phyloP scores from a whole-genome alignment of 2,888 invertebrate species.

The Drosophila cracens region DNA sequence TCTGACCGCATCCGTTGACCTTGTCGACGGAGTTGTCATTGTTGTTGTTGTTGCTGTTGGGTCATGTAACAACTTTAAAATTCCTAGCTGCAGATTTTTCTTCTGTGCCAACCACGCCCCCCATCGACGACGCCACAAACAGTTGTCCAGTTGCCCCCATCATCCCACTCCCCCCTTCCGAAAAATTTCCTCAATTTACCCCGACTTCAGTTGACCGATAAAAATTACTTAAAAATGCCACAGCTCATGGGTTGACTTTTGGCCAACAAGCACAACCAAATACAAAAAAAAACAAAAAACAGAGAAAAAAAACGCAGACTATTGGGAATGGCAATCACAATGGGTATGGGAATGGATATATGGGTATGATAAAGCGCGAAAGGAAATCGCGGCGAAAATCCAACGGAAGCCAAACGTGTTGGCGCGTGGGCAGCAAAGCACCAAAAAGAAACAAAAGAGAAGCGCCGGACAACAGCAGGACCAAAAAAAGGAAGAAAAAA shows the following conservation, averaged over 20 bases:
- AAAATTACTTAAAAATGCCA: constrained; percentile 84
- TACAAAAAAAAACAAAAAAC: constrained; percentile 35
- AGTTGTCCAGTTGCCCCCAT: constrained; percentile 24
- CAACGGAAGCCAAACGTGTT: constrained; percentile 73
- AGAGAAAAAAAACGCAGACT: constrained; percentile 30
- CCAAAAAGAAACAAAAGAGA: constrained; percentile 40
- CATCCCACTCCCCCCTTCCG: neutral
- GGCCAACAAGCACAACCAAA: constrained; percentile 73
- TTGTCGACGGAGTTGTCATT: constrained; percentile 54
- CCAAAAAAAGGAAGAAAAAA: constrained; percentile 32
- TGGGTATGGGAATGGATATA: constrained; percentile 2
- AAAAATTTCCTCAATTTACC: constrained; percentile 4
- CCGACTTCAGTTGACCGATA: constrained; percentile 70
- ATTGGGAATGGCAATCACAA: constrained; percentile 22
- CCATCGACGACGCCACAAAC: constrained; percentile 29
- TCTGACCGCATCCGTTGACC: constrained; percentile 67
- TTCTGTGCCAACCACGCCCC: constrained; percentile 16
- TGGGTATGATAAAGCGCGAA: constrained; percentile 42
- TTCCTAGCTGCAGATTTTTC: constrained; percentile 59
- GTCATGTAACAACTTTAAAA: constrained; percentile 64
- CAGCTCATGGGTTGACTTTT: constrained; percentile 84
- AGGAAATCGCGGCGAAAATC: constrained; percentile 80
- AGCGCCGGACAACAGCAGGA: constrained; percentile 23
- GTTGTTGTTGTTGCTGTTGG: constrained; percentile 39
- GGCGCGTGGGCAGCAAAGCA: constrained; percentile 60